Evolutionary conservation across 2,797 vertebrate genomes (phyloP).

Genomic region (Phaenicophaeus curvirostris): DNA sequence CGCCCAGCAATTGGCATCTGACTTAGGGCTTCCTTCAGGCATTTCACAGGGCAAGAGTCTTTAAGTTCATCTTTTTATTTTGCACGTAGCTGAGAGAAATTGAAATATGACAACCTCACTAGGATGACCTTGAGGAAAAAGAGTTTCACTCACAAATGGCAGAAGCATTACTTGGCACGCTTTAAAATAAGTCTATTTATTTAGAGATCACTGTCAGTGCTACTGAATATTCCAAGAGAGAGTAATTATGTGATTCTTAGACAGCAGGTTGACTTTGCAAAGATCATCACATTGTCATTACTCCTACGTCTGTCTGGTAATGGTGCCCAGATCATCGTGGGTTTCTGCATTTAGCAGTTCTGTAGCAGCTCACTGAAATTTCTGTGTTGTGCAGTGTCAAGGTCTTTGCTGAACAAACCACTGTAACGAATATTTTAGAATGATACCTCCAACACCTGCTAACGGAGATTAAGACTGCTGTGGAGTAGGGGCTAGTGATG

Average conservation of each 20-base stretch:
- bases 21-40: neutral
- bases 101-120: neutral
- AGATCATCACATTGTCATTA: slow-evolving; percentile 29
- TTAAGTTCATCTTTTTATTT: neutral
- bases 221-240: slow-evolving; percentile 38
- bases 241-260: slow-evolving; percentile 33
- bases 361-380: neutral
- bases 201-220: neutral
- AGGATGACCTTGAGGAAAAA: neutral
- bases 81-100: neutral
- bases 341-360: neutral
- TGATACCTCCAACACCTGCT: neutral
- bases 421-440: neutral
- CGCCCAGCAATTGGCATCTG: neutral
- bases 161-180: neutral
- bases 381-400: neutral
- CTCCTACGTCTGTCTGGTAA: slow-evolving; percentile 31
- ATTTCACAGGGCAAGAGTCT: neutral
- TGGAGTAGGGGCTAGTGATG: neutral
- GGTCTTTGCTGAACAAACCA: neutral
- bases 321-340: neutral
- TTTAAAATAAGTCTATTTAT: neutral
- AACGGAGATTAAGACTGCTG: neutral
- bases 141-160: neutral
- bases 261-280: slow-evolving; percentile 26